Conservation (phyloP, 64 coral and sea anemone species). For the Porites australiensis region DNA sequence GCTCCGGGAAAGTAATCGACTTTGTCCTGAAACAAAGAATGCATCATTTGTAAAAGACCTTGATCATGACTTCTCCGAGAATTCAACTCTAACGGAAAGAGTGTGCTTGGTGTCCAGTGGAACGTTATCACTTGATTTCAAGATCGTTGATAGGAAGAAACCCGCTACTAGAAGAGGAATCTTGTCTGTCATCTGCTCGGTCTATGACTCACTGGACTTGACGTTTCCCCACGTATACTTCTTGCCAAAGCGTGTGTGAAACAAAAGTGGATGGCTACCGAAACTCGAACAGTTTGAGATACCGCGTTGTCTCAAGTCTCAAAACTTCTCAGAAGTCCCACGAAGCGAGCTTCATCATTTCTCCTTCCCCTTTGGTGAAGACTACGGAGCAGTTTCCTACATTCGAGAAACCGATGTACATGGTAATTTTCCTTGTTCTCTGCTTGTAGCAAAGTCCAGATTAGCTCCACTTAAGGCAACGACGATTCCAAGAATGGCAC, state of each 20-base stretch:
- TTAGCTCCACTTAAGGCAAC: constrained; percentile 46
- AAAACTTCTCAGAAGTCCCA: constrained; percentile 22
- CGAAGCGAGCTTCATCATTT: constrained; percentile 44
- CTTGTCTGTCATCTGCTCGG: constrained; percentile 40
- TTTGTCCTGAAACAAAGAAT: constrained; percentile 34
- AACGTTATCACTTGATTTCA: not conserved
- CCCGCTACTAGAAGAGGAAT: not conserved
- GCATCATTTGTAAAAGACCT: constrained; percentile 38
- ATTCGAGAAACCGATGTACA: constrained; percentile 24
- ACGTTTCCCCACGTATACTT: constrained; percentile 38
- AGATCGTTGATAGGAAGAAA: not conserved
- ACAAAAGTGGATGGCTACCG: constrained; percentile 50
- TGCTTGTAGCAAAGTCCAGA: constrained; percentile 71
- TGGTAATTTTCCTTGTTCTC: constrained; percentile 31
- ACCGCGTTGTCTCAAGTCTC: constrained; percentile 44
- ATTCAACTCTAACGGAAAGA: not conserved
- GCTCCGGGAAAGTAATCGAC: not conserved
- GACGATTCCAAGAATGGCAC: constrained; percentile 67
- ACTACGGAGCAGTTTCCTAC: constrained; percentile 51
- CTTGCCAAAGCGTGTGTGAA: constrained; percentile 48
- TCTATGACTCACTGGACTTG: constrained; percentile 62
- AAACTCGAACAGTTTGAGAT: constrained; percentile 55
- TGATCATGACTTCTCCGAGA: constrained; percentile 4
- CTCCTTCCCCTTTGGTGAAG: constrained; percentile 44
- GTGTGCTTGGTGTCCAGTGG: not conserved